Evolutionary conservation across 2,113 vertebrate genomes (phyloP), one percentile per base, ranked within the genome.

Genomic region (Syngnathus typhle): DNA sequence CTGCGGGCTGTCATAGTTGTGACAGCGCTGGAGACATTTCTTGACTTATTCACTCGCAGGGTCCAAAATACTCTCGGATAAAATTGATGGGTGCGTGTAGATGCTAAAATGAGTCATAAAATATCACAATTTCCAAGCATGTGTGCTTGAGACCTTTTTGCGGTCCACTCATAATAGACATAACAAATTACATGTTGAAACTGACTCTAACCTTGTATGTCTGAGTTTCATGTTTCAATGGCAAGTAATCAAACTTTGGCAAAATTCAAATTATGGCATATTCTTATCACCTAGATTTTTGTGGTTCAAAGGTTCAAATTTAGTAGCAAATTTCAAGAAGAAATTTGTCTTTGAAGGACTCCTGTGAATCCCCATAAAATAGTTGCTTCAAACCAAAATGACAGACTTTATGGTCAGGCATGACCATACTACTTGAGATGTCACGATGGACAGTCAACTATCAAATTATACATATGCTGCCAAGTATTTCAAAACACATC

Each of bases 1-100:
- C 91, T 90, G 74, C 90, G 84, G 87, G 91, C 86, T 92, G 92
- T 92, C 90, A 92, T 89, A 85, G 92, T 91, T 91, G 92, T 90
- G 92, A 91, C 90, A 88, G 77, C 52, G 71, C 65, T 62, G 70
- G 63, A 18, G 56, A 75, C 76, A 63, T 76, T 86, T 86, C 82
- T 80, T 82, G 84, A 84, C 82, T 82, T 65, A 77, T 69, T 79
- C 75, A 66, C 27, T 51, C 13, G 41, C 41, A 58, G 38, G 70
- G 59, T 65, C 60, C 60, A 41, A n/a, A 67, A 59, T 69, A 52
- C 47, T 23, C 55, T 16, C 16, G 55, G 27, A 16, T 23, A 1
- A 55, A 55, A 54, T 19, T 54, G 21, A 55, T 6, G 21, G 52
- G 49, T n/a, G 19, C 49, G 4, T n/a, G 49, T n/a, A 52, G 49